phyloP scores from a whole-genome alignment of 2,113 vertebrate species.

The Hemicordylus capensis region DNA sequence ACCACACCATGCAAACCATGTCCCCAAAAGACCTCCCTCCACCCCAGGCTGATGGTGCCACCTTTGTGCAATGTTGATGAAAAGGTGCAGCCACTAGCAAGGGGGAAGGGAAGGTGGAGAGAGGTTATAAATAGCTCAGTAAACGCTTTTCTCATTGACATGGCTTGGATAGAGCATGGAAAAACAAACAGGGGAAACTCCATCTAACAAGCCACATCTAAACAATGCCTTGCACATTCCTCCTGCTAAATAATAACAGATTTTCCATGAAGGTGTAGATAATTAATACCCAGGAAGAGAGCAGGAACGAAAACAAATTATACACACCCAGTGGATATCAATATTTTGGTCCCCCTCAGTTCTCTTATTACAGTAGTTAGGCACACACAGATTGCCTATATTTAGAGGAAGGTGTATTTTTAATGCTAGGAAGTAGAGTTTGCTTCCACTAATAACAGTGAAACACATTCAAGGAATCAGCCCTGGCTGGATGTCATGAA shows the following conservation, averaged over 20 bases:
- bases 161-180: constrained; percentile 69
- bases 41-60: neutral
- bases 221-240: constrained; percentile 55
- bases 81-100: constrained; percentile 64
- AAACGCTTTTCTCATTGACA: constrained; percentile 68
- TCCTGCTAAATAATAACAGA: constrained; percentile 53
- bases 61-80: constrained; percentile 37
- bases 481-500: constrained; percentile 40
- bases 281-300: neutral
- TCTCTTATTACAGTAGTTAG: constrained; percentile 78
- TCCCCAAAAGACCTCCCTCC: neutral
- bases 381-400: constrained; percentile 69
- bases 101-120: neutral
- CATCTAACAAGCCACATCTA: constrained; percentile 26
- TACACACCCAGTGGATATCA: constrained; percentile 81
- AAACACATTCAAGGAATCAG: constrained; percentile 47
- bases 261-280: constrained; percentile 62
- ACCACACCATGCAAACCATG: neutral
- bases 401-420: constrained; percentile 75
- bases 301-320: constrained; percentile 78
- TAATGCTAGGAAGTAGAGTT: constrained; percentile 66
- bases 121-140: constrained; percentile 67
- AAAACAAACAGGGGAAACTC: constrained; percentile 78
- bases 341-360: constrained; percentile 80
- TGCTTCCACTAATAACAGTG: constrained; percentile 78